Evolutionary conservation across 2,797 vertebrate genomes (phyloP), one percentile per base, ranked within the genome.

Genomic region (Florisuga fusca): DNA sequence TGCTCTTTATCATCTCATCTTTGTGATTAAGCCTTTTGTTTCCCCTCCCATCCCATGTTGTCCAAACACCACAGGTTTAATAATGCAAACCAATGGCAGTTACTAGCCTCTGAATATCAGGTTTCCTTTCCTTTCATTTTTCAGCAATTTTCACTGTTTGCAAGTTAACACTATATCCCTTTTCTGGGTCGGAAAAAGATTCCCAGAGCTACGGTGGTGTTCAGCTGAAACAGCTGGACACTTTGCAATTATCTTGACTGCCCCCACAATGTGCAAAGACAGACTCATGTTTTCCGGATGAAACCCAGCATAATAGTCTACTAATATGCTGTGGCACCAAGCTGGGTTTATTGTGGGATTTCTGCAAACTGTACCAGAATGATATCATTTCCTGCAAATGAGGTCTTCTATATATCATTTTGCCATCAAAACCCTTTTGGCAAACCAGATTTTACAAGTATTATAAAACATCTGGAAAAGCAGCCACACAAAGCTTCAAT

Each of bases 351-450:
- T 98, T 97, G 97, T 96, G 96, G 64, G 93, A 97, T 97, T 96
- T 97, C 96, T 97, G 82, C 89, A 96, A 97, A 97, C 91, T 95
- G 92, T 79, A 94, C 97, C 90, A 89, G 85, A 98, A 96, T 96
- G 97, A 98, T 98, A 97, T 92, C 91, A 98, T 98, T 98, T 98
- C 97, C 98, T 97, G 93, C 95, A 97, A 98, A 98, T 97, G 97
- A 98, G 94, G 94, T 96, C 95, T 91, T 95, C 95, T 95, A 84
- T 94, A 50, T 96, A 97, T 97, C 95, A 97, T 97, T 96, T 96
- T 95, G 91, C 97, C 93, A 98, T 98, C 97, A 97, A 95, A 95
- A 95, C 64, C 94, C 94, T 92, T 96, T 96, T 90, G 94, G 93
- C 96, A 98, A 94, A 94, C 93, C 96, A 97, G 94, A 97, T 97